Base-by-base conservation (phyloP, 1,140 invertebrate genomes). In the Psix sp. region DNA sequence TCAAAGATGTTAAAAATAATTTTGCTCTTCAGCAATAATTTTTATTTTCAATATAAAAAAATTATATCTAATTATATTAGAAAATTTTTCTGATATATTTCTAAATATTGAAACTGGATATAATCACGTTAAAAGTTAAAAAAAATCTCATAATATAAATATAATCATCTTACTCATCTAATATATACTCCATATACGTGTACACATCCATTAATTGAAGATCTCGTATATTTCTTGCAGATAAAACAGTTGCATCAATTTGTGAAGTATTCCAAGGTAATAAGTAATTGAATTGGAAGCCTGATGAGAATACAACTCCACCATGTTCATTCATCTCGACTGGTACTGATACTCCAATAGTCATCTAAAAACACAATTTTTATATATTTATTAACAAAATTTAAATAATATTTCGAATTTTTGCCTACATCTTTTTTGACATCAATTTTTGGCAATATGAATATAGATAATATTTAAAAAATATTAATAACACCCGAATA, bases 241-340 rank as follows among this genome's bases (percentile, higher is more conserved):
- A 71, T 56, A 85, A 54, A 15, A 84, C 67, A 31, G 72, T 79
- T 26, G 81, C 67, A 51, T 83, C 79, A 10, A 87, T 78, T 71
- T 87, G 80, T 63, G 80, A 83, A 73, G 78, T 42, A 78, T 87
- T 87, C 76, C 75, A 82, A 14, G 86, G 84, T 59, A 87, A 65
- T 7, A 17, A 67, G 65, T 82, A 87, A 77, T 87, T 86, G 76
- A 87, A 81, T 80, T 87, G 86, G 77, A 81, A 86, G 36, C 78
- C 85, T 6, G 65, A 65, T 20, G 76, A 76, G 70, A 82, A 85
- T 20, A 68, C 77, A 18, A 86, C 16, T 21, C 76, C 74, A 9
- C 86, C 86, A 24, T 62, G 78, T 65, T 84, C 80, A 72, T 51
- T 77, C 77, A 77, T 83, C 31, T 59, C 57, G 1, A 87, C 49